A percentile compares a stretch with the other conserved stretches of the same genome.
Conservation (phyloP, 2,113 vertebrate genomes). For the Electrona antarctica region DNA sequence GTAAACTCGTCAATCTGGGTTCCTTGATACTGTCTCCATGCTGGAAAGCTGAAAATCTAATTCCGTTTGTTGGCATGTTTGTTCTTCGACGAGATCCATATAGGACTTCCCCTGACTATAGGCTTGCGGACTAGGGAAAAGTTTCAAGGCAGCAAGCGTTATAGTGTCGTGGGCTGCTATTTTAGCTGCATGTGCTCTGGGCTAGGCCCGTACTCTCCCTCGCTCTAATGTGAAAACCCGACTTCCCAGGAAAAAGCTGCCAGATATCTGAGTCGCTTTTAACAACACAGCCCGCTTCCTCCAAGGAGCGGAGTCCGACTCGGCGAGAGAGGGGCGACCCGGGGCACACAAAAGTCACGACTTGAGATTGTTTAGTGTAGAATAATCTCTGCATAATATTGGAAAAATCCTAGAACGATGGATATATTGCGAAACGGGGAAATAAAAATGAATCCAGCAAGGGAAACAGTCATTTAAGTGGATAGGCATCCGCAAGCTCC, state of each 20-base stretch:
- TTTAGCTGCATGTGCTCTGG: slow-evolving; percentile 50
- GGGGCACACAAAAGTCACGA: slow-evolving; percentile 74
- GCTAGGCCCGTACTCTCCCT: slow-evolving; percentile 47
- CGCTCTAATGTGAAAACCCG: slow-evolving; percentile 86
- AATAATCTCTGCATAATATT: slow-evolving; percentile 26
- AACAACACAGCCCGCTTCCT: slow-evolving; percentile 88
- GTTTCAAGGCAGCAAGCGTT: slow-evolving; percentile 78
- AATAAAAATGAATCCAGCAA: too few species aligned
- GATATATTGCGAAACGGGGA: too few species aligned
- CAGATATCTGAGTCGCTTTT: slow-evolving; percentile 92
- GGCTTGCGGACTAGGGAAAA: slow-evolving; percentile 48
- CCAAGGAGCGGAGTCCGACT: slow-evolving; percentile 81
- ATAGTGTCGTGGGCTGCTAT: slow-evolving; percentile 64
- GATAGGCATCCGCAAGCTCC: not conserved
- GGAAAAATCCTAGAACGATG: too few species aligned
- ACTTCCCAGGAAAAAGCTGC: slow-evolving; percentile 96
- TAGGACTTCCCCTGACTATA: slow-evolving; percentile 46
- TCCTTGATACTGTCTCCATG: too few species aligned
- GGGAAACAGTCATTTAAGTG: not conserved
- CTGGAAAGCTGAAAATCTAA: too few species aligned
- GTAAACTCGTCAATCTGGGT: too few species aligned
- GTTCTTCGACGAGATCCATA: slow-evolving; percentile 30
- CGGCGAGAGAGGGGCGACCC: slow-evolving; percentile 58
- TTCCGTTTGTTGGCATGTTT: too few species aligned
- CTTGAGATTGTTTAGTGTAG: slow-evolving; percentile 73